These are phyloP conservation scores for Caiman crocodilus DNA, from an alignment of 2,797 vertebrate species.

Conservation along the genomic window DNA sequence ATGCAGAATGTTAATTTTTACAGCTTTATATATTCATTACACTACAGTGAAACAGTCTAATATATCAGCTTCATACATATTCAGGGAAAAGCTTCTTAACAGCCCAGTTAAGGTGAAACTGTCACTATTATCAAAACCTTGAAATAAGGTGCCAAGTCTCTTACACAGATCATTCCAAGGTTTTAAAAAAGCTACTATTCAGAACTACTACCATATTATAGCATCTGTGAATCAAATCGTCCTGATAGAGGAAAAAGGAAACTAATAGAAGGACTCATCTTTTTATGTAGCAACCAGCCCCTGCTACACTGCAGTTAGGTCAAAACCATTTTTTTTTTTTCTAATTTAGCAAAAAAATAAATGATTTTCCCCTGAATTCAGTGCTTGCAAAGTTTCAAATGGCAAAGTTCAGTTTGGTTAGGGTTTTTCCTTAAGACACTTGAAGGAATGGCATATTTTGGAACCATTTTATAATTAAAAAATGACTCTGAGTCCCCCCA, in stretches of 20 bases:
- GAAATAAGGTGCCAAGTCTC: not conserved
- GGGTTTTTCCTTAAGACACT: too few species aligned
- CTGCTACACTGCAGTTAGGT: not conserved
- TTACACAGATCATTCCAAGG: not conserved
- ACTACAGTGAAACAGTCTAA: accelerated
- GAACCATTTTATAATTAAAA: too few species aligned
- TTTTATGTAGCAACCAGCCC: not conserved
- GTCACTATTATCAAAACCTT: not conserved
- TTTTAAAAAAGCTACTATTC: not conserved
- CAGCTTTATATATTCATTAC: not conserved
- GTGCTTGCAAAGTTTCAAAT: not conserved
- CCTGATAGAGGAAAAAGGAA: not conserved
- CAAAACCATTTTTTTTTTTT: not conserved
- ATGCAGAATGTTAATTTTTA: not conserved
- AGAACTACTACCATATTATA: not conserved
- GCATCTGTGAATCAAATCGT: not conserved
- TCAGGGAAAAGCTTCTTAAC: accelerated
- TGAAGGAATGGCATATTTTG: too few species aligned
- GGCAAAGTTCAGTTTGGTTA: not conserved
- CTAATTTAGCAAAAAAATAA: not conserved
- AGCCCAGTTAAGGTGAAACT: accelerated
- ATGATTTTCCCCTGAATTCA: not conserved
- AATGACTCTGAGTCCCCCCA: too few species aligned
- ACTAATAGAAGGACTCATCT: not conserved
- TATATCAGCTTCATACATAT: accelerated